These are phyloP conservation scores for Callithrix jacchus DNA, from an alignment of 2,113 vertebrate genomes.

Conservation along the genomic window DNA sequence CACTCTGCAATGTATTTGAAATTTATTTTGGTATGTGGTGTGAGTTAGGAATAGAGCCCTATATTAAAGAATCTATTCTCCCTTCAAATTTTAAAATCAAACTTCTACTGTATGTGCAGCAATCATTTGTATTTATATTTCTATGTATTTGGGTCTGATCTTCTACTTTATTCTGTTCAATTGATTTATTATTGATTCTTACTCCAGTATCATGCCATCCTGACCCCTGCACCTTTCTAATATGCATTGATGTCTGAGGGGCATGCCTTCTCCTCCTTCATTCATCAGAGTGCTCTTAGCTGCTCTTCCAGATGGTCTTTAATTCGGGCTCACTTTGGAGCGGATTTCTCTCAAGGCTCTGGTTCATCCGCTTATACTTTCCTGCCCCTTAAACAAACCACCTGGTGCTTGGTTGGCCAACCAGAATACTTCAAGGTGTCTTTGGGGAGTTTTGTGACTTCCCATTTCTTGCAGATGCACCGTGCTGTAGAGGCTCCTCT, in stretches of 20 bases:
- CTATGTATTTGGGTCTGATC: not conserved
- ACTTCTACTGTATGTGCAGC: not conserved
- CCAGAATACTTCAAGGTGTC: not conserved
- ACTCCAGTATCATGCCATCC: not conserved
- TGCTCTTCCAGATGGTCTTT: not conserved
- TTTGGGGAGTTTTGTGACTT: not conserved
- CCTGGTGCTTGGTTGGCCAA: not conserved
- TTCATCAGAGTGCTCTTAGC: not conserved
- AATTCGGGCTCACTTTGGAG: not conserved
- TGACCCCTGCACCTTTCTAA: not conserved
- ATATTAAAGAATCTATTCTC: not conserved
- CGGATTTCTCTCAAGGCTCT: not conserved
- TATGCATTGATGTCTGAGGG: not conserved
- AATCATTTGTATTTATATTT: not conserved
- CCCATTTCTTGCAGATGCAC: not conserved
- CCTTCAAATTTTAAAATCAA: not conserved
- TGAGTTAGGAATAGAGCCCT: not conserved
- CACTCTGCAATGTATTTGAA: not conserved
- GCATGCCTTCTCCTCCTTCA: not conserved
- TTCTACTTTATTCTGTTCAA: not conserved
- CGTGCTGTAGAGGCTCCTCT: not conserved
- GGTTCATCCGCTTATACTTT: rapidly evolving
- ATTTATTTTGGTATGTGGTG: not conserved
- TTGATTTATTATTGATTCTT: not conserved
- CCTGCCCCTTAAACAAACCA: not conserved